Conservation (phyloP, 2,888 invertebrate genomes). For the Stenodema calcarata region DNA sequence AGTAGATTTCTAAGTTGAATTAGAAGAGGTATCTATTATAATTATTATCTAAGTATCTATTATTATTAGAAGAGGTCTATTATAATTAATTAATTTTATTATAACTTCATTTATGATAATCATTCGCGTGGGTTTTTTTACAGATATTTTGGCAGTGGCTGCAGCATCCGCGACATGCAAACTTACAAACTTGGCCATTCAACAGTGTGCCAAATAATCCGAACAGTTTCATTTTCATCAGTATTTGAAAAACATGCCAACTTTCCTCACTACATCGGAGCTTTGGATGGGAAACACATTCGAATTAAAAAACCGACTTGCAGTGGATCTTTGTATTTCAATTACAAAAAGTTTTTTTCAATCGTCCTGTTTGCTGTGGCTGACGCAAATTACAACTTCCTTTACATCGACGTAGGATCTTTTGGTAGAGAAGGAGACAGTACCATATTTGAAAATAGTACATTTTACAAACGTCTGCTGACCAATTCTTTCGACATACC, state of each 20-base stretch:
- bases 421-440: slow-evolving; percentile 39
- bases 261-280: slow-evolving; percentile 56
- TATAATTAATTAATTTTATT: too few relatives aligned
- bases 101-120: too few relatives aligned
- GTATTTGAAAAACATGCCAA: slow-evolving; percentile 55
- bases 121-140: not conserved
- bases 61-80: too few relatives aligned
- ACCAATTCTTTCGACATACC: slow-evolving; percentile 29
- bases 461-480: slow-evolving; percentile 11
- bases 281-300: slow-evolving; percentile 58
- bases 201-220: slow-evolving; percentile 40
- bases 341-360: slow-evolving; percentile 56
- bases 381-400: slow-evolving; percentile 50
- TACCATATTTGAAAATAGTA: slow-evolving; percentile 34
- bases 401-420: slow-evolving; percentile 46
- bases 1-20: too few relatives aligned
- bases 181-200: slow-evolving; percentile 49
- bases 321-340: slow-evolving; percentile 57
- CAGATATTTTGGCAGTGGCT: slow-evolving; percentile 48
- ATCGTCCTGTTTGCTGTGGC: slow-evolving; percentile 42
- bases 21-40: too few relatives aligned
- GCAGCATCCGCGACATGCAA: slow-evolving; percentile 43
- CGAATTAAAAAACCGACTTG: slow-evolving; percentile 56
- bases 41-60: too few relatives aligned
- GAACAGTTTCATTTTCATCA: slow-evolving; percentile 45